Base-by-base conservation (phyloP, 2,888 invertebrate genomes). In the Tenthredo livida region DNA sequence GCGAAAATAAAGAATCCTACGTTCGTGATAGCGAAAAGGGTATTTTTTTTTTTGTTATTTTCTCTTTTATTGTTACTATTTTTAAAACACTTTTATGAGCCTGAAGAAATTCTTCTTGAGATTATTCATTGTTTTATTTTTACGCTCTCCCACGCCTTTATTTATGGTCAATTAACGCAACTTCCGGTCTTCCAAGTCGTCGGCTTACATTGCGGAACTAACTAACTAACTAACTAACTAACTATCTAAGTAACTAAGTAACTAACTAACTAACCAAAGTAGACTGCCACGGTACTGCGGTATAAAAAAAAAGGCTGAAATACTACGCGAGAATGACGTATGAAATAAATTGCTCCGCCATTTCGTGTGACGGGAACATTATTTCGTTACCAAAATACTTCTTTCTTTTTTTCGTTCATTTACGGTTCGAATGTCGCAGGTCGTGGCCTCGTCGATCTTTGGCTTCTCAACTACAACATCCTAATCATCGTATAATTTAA, bases 81-180 rank as follows among this genome's bases (percentile, higher is more conserved):
- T 54, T 54, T 54, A 0, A 54, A 54, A 54, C n/a, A n/a, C 1
- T 54, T 54, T 21, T 61, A 61, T 61, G 10, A 25, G 61, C 61
- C 21, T 9, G 25, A 25, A 61, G 61, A 61, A 61, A 61, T 61
- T 61, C 25, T 61, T 61, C 61, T 61, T 9, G 15, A 29, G 15
- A 67, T n/a, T 73, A 73, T 73, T 73, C 40, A 73, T 43, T 73
- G 40, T 73, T 73, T 43, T 17, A 40, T 21, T 43, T 29, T 37
- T 73, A 40, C 21, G 54, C 50, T 29, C 75, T 54, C 77, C 25
- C 77, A 77, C 54, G 77, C n/a, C 50, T 77, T 54, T 77, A 77
- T 77, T 77, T 77, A 77, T 77, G 77, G 54, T 77, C 29, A 77
- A 77, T 77, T 77, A 77, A 50, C 33, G 50, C 77, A 77, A 77